Evolutionary conservation across 2,888 invertebrate species (phyloP).

Genomic region (Sesia apiformis): DNA sequence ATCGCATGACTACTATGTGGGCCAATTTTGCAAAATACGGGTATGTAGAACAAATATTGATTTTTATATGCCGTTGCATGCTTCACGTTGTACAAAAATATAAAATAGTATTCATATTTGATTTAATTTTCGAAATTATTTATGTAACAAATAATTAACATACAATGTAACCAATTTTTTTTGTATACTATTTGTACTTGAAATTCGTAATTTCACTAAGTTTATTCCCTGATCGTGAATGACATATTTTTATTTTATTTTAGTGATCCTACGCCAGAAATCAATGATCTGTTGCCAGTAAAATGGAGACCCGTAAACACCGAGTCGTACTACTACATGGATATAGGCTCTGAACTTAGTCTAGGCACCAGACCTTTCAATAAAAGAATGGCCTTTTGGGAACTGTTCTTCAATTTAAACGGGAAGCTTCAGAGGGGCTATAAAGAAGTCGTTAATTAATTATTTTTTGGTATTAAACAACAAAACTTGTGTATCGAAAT

Average conservation of each 20-base stretch:
- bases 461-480: too few relatives aligned
- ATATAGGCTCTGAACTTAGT: constrained; percentile 13
- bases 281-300: constrained; percentile 3
- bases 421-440: background rate
- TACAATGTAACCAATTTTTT: too few relatives aligned
- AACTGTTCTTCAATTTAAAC: constrained; percentile 10
- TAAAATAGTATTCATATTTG: too few relatives aligned
- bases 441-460: background rate
- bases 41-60: constrained; percentile 6
- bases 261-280: constrained; percentile 11
- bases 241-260: too few relatives aligned
- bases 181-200: too few relatives aligned
- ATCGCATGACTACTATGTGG: constrained; percentile 12
- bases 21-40: constrained; percentile 13
- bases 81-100: too few relatives aligned
- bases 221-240: too few relatives aligned
- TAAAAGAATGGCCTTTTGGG: constrained; percentile 21
- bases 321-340: constrained; percentile 4
- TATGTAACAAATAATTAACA: too few relatives aligned
- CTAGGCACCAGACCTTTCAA: constrained; percentile 14
- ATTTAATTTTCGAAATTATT: too few relatives aligned
- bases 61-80: too few relatives aligned
- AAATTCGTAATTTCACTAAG: too few relatives aligned
- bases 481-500: too few relatives aligned
- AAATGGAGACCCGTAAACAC: constrained; percentile 8